phyloP scores from a whole-genome alignment of 2,888 invertebrate genomes.

The Epicampocera succincta region DNA sequence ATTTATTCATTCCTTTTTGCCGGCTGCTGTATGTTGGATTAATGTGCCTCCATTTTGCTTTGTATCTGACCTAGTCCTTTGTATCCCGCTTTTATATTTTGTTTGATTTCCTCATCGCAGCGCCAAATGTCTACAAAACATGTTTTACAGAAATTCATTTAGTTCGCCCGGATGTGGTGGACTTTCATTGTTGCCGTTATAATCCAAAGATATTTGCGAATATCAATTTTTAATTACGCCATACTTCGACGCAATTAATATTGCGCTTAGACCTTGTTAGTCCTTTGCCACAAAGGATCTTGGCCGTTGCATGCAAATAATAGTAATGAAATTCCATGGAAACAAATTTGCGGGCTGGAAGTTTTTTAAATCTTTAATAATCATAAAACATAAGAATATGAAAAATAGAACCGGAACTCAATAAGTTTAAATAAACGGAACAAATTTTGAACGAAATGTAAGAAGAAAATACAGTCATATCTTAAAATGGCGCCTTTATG shows the following conservation, averaged over 20 bases:
- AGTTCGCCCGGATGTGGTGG: not conserved
- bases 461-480: no score
- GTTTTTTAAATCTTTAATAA: no score
- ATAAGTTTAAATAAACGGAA: no score
- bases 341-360: not conserved
- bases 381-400: no score
- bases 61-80: constrained; percentile 5
- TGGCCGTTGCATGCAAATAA: constrained; percentile 10
- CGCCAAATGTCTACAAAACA: not conserved
- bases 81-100: not conserved
- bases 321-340: constrained; percentile 9
- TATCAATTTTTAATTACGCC: constrained; percentile 51
- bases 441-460: no score
- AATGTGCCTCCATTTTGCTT: not conserved
- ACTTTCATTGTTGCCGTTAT: constrained; percentile 9
- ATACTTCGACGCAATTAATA: constrained; percentile 37
- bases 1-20: not conserved
- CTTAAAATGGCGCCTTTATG: no score
- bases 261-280: not conserved
- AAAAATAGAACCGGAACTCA: no score
- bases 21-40: not conserved
- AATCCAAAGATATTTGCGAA: constrained; percentile 2
- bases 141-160: not conserved
- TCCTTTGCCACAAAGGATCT: constrained; percentile 16
- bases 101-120: not conserved